Evolutionary conservation across 2,888 invertebrate species (phyloP).

Genomic region (Agrotis clavis): DNA sequence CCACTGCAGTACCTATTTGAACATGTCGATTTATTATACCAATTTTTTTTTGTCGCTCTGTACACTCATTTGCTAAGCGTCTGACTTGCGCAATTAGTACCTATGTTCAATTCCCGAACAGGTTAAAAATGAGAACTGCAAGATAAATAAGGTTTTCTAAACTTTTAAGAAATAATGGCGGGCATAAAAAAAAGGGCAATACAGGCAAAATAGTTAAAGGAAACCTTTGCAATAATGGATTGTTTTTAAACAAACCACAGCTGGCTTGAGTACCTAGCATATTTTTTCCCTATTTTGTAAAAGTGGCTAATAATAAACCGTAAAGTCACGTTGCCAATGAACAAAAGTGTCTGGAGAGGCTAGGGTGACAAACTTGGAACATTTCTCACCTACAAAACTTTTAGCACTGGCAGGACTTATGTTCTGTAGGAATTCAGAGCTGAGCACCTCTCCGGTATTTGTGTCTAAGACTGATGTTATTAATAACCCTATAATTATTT

Average conservation of each 20-base stretch:
- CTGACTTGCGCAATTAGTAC: background rate
- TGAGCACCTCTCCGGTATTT: background rate
- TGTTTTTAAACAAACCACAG: background rate
- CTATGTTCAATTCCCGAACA: background rate
- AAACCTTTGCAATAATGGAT: background rate
- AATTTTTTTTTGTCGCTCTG: background rate
- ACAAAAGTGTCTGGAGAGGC: background rate
- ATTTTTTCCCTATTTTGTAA: background rate
- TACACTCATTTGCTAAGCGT: background rate
- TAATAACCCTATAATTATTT: background rate
- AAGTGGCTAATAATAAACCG: background rate
- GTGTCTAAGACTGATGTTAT: background rate
- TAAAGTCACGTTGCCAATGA: background rate
- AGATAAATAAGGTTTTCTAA: too few species aligned
- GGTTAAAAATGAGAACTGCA: background rate
- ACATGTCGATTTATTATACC: background rate
- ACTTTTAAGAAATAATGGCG: background rate
- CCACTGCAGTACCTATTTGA: too few species aligned
- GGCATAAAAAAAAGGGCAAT: background rate
- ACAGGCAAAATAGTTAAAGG: background rate
- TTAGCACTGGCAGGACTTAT: background rate
- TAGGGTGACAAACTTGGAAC: background rate
- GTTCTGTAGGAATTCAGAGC: background rate
- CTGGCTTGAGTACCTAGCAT: background rate
- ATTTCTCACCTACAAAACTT: background rate